These are phyloP conservation scores for Geotrypetes seraphini DNA, from an alignment of 2,797 vertebrate genomes.

Conservation along the genomic window DNA sequence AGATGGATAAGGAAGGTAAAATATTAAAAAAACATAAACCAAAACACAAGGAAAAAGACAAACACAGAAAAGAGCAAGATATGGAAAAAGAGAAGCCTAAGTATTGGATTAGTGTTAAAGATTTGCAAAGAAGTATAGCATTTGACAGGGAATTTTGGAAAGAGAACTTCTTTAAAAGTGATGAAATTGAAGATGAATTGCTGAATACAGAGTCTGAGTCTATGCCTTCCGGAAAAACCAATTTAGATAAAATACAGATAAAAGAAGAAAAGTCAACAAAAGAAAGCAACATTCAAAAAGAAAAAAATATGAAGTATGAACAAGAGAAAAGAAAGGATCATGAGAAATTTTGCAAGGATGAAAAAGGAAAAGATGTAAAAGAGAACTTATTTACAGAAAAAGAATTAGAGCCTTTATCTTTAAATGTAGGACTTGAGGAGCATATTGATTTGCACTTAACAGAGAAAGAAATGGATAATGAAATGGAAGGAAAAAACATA, in stretches of 20 bases:
- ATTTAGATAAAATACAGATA: conserved; percentile 54
- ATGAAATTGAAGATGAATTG: conserved; percentile 76
- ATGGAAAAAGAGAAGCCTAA: conserved; percentile 79
- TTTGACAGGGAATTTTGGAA: conserved; percentile 99
- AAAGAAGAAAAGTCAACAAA: conserved; percentile 79
- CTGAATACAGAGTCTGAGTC: conserved; percentile 67
- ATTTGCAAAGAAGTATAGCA: conserved; percentile 82
- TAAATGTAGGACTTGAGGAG: conserved; percentile 31
- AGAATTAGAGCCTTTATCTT: conserved; percentile 54
- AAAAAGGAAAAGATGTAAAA: conserved; percentile 72
- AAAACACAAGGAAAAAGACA: conserved; percentile 93
- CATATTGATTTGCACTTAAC: conserved; percentile 8
- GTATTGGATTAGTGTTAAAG: conserved; percentile 75
- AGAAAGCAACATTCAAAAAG: conserved; percentile 75
- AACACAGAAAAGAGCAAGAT: conserved; percentile 81
- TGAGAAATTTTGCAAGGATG: conserved; percentile 69
- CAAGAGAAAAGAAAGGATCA: conserved; percentile 78
- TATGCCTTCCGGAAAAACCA: conserved; percentile 61
- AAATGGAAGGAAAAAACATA: conserved; percentile 64
- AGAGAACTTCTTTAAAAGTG: conserved; percentile 98
- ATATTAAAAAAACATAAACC: conserved; percentile 92
- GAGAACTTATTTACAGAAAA: conserved; percentile 59
- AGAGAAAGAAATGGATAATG: conserved; percentile 66
- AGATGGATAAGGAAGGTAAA: conserved; percentile 86
- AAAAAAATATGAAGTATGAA: conserved; percentile 76